Base-by-base conservation (phyloP, 2,888 invertebrate genomes). In the Dasypogon diadema region DNA sequence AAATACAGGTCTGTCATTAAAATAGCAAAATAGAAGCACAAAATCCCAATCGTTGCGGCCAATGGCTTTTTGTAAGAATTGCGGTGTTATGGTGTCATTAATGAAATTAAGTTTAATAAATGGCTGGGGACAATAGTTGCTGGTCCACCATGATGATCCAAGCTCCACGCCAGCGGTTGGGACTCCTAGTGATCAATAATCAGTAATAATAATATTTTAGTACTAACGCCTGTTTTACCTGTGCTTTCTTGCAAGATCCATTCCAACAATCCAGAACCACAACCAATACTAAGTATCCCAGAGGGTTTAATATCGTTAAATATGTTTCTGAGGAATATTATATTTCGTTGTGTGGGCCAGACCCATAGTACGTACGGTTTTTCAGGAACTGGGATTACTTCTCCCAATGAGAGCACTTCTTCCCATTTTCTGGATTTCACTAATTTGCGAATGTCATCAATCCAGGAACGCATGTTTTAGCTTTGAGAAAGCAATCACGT, bases 261-360 rank as follows among this genome's bases (percentile, higher is more conserved):
- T 84, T 95, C 95, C 30, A 95, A 86, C n/a, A 95, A 85, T 0
- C 94, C 94, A 78, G 91, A 91, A 12, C 95, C 94, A 83, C 94
- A 94, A 1, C 94, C 94, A 37, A 95, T 85, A 79, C 94, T 94
- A 75, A 91, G 83, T 46, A 94, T 84, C 24, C 86, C 87, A 4
- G 84, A 81, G 79, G 91, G 86, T 3, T 85, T 79, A 16, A 88
- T 82, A 37, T 87, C 82, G 16, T 79, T 76, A 68, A 92, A 81
- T 60, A 87, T 81, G 2, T 84, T 80, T 79, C 87, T 86, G 0
- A 94, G 83, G 82, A 91, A 91, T 6, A 81, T 79, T 60, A 94
- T 88, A 83, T 92, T 91, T 1, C 88, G 85, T 78, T 89, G 87
- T 42, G 89, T 90, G 0, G 94, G 95, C 87, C 91, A 91, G 63